phyloP scores from a whole-genome alignment of 1,140 invertebrate genomes.

The Panulirus ornatus region DNA sequence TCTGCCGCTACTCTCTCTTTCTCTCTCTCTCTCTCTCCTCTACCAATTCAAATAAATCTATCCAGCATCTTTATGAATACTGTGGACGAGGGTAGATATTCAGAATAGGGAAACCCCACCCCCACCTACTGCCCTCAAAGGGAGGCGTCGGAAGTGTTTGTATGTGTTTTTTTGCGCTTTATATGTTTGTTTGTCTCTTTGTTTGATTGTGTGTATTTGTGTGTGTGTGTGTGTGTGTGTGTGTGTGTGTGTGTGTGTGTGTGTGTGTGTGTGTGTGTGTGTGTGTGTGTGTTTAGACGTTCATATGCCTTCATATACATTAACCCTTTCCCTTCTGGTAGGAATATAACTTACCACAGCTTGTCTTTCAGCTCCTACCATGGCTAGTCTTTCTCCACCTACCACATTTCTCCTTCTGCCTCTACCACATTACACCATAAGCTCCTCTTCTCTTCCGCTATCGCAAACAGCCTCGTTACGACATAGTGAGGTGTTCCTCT shows the following conservation, averaged over 20 bases:
- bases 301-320: too few relatives aligned
- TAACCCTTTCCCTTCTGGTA: too few relatives aligned
- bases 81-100: background rate
- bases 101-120: background rate
- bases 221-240: slow-evolving; percentile 36
- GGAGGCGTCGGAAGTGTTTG: background rate
- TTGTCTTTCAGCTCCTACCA: too few relatives aligned
- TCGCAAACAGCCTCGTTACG: too few relatives aligned
- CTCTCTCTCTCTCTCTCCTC: slow-evolving; percentile 3
- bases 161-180: background rate
- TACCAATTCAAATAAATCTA: background rate
- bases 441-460: too few relatives aligned
- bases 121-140: background rate
- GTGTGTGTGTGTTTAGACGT: too few relatives aligned
- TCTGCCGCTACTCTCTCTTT: slow-evolving; percentile 11
- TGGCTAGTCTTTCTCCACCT: too few relatives aligned
- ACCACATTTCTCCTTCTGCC: too few relatives aligned
- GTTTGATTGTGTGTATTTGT: too few relatives aligned
- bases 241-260: slow-evolving; percentile 31
- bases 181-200: background rate
- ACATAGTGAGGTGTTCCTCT: too few relatives aligned
- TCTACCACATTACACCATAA: too few relatives aligned
- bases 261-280: slow-evolving; percentile 9
- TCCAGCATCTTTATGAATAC: slow-evolving; percentile 31
- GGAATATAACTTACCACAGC: too few relatives aligned